Evolutionary conservation across 2,113 vertebrate species (phyloP).

Genomic region (Chaetodon auriga): DNA sequence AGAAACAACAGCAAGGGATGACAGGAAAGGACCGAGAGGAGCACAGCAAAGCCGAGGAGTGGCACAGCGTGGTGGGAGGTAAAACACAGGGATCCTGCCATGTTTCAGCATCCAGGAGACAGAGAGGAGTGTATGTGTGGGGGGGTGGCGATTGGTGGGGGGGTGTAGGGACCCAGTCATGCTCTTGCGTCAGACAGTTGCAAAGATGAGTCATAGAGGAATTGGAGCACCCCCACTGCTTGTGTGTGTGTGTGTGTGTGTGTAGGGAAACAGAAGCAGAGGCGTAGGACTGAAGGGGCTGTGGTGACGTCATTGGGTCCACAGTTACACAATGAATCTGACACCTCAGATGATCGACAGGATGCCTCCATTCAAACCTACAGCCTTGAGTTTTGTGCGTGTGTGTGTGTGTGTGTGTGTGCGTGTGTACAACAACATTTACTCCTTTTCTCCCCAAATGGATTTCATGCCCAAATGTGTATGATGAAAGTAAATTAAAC

Average conservation of each 20-base stretch:
- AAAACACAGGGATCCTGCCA: constrained; percentile 33
- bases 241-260: constrained; percentile 24
- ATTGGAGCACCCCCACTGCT: constrained; percentile 49
- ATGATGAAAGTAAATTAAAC: constrained; percentile 41
- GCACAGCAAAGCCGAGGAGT: constrained; percentile 35
- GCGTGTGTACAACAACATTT: constrained; percentile 3
- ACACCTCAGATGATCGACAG: constrained; percentile 46
- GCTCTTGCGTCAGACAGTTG: constrained; percentile 79
- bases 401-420: constrained; percentile 21
- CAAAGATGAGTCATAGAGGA: constrained; percentile 81
- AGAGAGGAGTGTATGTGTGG: constrained; percentile 2
- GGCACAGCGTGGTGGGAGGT: constrained; percentile 45
- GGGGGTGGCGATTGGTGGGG: background rate
- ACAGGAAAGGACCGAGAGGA: constrained; percentile 29
- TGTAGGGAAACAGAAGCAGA: constrained; percentile 56
- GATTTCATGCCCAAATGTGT: constrained; percentile 35
- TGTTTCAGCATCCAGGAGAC: constrained; percentile 48
- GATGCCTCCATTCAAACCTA: constrained; percentile 46
- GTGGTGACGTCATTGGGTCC: constrained; percentile 73
- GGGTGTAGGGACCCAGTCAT: constrained; percentile 63
- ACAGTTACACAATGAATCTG: constrained; percentile 67
- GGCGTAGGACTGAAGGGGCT: constrained; percentile 53
- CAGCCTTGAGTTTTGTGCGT: constrained; percentile 5
- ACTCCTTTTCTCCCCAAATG: constrained; percentile 24
- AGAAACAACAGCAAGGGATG: constrained; percentile 1